phyloP scores from a whole-genome alignment of 2,888 invertebrate species.

The Bugula neritina region DNA sequence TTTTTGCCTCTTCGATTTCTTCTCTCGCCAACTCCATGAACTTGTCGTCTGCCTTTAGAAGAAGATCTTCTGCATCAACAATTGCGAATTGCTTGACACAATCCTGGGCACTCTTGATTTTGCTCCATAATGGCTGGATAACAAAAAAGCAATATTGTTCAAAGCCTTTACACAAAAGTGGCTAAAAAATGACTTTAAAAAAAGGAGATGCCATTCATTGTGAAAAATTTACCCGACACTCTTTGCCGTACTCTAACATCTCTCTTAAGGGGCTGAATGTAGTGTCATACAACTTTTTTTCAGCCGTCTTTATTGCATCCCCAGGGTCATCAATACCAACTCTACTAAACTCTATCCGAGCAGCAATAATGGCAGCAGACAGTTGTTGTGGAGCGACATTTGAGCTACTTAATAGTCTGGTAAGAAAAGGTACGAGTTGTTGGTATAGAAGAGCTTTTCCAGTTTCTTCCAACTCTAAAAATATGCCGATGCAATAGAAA shows the following conservation, averaged over 20 bases:
- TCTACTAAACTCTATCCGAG: conserved; percentile 7
- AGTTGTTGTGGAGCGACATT: not conserved
- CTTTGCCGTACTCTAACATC: not conserved
- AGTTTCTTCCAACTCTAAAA: conserved; percentile 12
- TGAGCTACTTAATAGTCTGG: not conserved
- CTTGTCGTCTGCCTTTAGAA: not conserved
- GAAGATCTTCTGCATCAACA: not conserved
- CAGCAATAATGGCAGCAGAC: conserved; percentile 17
- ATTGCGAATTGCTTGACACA: not conserved
- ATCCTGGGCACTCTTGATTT: not conserved
- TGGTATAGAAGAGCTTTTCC: conserved; percentile 24
- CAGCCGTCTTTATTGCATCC: conserved; percentile 1
- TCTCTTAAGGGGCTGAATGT: not conserved
- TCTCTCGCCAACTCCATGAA: not conserved
- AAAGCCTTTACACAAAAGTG: no score
- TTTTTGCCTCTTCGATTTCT: not conserved
- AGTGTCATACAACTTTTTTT: not conserved
- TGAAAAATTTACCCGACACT: no score
- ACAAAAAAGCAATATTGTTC: not conserved
- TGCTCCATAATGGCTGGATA: not conserved
- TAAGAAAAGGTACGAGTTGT: conserved; percentile 3
- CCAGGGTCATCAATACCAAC: not conserved
- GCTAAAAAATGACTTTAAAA: no score
- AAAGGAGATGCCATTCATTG: no score
- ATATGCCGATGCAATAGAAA: no score